A percentile compares a stretch with the other conserved stretches of the same genome.
These are phyloP conservation scores for Mamestra configurata DNA, from an alignment of 1,140 invertebrate genomes.

Conservation along the genomic window DNA sequence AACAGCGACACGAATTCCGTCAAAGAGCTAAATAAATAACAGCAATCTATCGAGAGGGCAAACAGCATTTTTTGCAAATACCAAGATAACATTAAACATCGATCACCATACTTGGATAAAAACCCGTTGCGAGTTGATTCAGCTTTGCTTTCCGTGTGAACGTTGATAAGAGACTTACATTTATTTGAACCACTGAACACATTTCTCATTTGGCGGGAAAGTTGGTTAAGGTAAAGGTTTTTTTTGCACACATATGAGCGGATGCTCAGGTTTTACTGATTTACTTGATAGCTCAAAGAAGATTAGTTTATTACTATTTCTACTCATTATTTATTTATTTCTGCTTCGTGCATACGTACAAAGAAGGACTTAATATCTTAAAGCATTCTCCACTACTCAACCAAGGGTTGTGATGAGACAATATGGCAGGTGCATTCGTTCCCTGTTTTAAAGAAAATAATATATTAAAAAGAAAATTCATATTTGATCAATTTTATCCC, in stretches of 20 bases:
- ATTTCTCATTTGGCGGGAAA: slow-evolving; percentile 38
- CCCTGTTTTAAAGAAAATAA: no score
- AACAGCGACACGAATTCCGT: slow-evolving; percentile 11
- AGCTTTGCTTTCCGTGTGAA: slow-evolving; percentile 48
- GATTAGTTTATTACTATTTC: no score
- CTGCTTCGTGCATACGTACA: no score
- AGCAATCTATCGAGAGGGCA: slow-evolving; percentile 18
- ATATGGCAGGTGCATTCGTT: no score
- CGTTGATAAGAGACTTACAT: slow-evolving; percentile 27
- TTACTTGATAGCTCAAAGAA: no score
- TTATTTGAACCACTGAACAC: slow-evolving; percentile 33
- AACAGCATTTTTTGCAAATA: slow-evolving; percentile 38
- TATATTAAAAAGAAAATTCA: no score
- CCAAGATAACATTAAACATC: slow-evolving; percentile 17
- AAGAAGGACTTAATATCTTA: no score
- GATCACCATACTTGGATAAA: slow-evolving; percentile 35
- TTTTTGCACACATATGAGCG: not conserved
- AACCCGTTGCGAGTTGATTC: slow-evolving; percentile 44
- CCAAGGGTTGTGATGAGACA: no score
- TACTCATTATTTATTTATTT: no score
- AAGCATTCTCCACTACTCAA: no score
- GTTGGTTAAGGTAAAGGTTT: not conserved
- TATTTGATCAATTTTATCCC: no score
- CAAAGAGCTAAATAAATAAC: slow-evolving; percentile 34
- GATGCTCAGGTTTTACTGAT: not conserved